Base-by-base conservation (phyloP, 2,888 invertebrate species). In the Chironomus riparius region DNA sequence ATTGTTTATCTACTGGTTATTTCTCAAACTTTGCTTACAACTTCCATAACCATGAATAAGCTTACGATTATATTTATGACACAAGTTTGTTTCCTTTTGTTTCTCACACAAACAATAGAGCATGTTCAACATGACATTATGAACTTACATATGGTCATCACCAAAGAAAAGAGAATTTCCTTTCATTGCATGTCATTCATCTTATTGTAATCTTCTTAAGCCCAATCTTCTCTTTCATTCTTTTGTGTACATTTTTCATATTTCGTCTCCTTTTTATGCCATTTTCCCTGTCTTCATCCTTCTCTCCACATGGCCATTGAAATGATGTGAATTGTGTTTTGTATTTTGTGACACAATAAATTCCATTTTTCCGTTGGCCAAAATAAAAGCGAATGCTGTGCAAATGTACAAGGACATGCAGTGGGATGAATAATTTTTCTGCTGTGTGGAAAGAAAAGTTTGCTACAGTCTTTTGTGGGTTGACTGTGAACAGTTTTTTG, bases 161-260 rank as follows among this genome's bases (percentile, higher is more conserved):
- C 38, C 38, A 10, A 38, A 38, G 10, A 38, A 38, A 38, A 38
- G 38, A 38, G 10, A 38, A 38, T 38, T 38, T 38, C 38, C 10
- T 56, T 56, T 56, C 56, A 56, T 56, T 56, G 56, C 4, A 65
- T 65, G 65, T 65, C 65, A 65, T 65, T 22, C 65, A 65, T 65
- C 65, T 65, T 24, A 65, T 65, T 65, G 65, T 65, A 24, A 65
- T 65, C 65, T 65, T 12, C 65, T 65, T 24, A 65, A 65, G 24
- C 21, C 65, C 21, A 65, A 65, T 18, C 15, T 50, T 5, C 5
- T 50, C 13, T 15, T 3, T 6, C 22, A 65, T 24, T 13, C 13
- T 65, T 65, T 24, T 22, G 22, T 65, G n/a, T 56, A n/a, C 56
- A 56, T 56, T 56, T 38, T 38, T 38, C 38, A 38, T 38, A 38